Percentiles rank a stretch among this genome's conserved stretches.
Conservation (phyloP, 2,797 vertebrate species). For the Rhinogobio ventralis region DNA sequence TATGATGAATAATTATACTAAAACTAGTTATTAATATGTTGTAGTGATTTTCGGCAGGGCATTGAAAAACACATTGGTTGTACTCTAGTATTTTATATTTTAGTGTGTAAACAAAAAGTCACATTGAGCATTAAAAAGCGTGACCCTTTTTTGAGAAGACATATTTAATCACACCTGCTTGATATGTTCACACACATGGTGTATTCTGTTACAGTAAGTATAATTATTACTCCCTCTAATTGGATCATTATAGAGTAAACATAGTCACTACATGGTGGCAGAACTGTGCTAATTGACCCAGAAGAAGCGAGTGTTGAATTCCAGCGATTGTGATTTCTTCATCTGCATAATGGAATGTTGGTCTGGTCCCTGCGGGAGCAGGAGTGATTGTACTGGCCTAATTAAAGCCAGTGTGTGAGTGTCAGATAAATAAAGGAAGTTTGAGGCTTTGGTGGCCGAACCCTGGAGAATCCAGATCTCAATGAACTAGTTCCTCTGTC, state of each 20-base stretch:
- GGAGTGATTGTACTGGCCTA: constrained; percentile 60
- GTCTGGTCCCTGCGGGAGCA: constrained; percentile 8
- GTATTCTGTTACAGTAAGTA: neutral
- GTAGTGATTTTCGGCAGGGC: neutral
- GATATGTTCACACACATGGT: neutral
- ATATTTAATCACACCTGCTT: neutral
- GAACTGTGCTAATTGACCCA: neutral
- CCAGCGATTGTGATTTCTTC: constrained; percentile 17
- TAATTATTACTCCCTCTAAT: neutral
- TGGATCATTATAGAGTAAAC: constrained; percentile 4
- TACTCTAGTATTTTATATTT: neutral
- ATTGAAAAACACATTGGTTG: neutral
- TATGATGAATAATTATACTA: too few species aligned
- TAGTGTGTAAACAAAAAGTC: neutral
- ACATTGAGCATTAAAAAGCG: neutral
- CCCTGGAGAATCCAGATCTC: constrained; percentile 73
- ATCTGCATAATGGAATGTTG: constrained; percentile 17
- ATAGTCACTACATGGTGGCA: neutral
- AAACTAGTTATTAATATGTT: neutral
- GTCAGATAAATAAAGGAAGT: constrained; percentile 61
- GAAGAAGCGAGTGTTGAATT: constrained; percentile 20
- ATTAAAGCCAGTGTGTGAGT: constrained; percentile 70
- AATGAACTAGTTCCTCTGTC: constrained; percentile 75
- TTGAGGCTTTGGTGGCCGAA: constrained; percentile 63
- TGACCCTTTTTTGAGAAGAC: neutral